phyloP scores from a whole-genome alignment of 2,113 vertebrate species.

The Catharus bicknelli region DNA sequence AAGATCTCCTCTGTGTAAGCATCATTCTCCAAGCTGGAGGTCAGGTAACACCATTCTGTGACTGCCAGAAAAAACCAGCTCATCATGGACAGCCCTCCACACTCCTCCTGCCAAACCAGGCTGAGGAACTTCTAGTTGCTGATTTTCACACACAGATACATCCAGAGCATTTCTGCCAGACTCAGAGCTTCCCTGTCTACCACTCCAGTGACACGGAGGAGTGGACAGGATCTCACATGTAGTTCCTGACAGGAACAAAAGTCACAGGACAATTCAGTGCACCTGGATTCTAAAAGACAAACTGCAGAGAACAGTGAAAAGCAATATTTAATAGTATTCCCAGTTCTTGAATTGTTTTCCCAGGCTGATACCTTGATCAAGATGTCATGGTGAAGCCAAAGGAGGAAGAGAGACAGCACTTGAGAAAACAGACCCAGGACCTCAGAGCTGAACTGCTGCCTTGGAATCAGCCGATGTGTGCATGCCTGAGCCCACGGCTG shows the following conservation, averaged over 20 bases:
- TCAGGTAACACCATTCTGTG: not conserved
- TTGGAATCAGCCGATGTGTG: fast-evolving
- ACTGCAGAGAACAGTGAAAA: not conserved
- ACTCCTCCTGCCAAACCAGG: not conserved
- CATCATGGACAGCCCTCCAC: not conserved
- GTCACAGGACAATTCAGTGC: not conserved
- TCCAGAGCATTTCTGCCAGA: not conserved
- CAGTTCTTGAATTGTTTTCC: not conserved
- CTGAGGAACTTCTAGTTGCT: not conserved
- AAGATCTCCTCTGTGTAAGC: not conserved
- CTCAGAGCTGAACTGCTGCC: not conserved
- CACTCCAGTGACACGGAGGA: fast-evolving
- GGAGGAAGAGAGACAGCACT: not conserved
- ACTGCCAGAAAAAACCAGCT: not conserved
- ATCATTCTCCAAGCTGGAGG: not conserved
- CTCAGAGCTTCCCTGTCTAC: not conserved
- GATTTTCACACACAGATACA: not conserved
- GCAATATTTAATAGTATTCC: not conserved
- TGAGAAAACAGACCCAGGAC: not conserved
- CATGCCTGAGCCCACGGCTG: not conserved
- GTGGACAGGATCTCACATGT: fast-evolving
- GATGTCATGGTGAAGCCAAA: not conserved
- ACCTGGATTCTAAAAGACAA: not conserved
- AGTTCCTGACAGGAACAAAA: not conserved
- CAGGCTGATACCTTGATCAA: not conserved